Conservation (phyloP, 2,797 vertebrate genomes). For the Sebastes nivosus region DNA sequence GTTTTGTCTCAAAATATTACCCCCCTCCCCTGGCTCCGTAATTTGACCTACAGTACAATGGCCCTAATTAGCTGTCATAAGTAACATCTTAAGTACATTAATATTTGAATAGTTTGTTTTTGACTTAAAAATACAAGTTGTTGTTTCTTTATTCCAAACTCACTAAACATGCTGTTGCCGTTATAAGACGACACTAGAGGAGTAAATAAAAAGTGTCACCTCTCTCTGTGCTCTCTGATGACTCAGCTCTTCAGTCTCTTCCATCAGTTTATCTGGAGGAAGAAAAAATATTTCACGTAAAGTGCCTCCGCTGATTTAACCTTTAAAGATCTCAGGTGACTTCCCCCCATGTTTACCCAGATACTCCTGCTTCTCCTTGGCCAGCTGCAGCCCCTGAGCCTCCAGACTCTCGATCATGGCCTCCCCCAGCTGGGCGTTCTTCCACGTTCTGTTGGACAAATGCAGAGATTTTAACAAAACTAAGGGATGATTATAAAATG, state of each 20-base stretch:
- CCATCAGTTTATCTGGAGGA: conserved; percentile 96
- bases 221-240: conserved; percentile 93
- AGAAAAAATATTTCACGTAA: background rate
- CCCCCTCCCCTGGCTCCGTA: background rate
- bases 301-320: background rate
- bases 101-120: background rate
- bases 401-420: conserved; percentile 98
- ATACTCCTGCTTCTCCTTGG: conserved; percentile 98
- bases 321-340: background rate
- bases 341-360: conserved; percentile 81
- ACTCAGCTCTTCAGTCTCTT: conserved; percentile 95
- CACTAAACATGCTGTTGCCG: fast-evolving
- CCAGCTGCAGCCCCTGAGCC: conserved; percentile 95
- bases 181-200: background rate
- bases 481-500: background rate
- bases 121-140: background rate
- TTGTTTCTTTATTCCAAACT: background rate
- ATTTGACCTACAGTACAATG: background rate
- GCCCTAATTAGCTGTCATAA: too few relatives aligned
- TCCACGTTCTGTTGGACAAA: conserved; percentile 89
- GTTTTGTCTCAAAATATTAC: background rate
- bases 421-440: conserved; percentile 95
- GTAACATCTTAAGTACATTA: background rate
- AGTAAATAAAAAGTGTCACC: conserved; percentile 70
- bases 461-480: background rate